Evolutionary conservation across 2,888 invertebrate species (phyloP), one percentile per base, ranked within the genome.

Genomic region (Nomada ruficornis): DNA sequence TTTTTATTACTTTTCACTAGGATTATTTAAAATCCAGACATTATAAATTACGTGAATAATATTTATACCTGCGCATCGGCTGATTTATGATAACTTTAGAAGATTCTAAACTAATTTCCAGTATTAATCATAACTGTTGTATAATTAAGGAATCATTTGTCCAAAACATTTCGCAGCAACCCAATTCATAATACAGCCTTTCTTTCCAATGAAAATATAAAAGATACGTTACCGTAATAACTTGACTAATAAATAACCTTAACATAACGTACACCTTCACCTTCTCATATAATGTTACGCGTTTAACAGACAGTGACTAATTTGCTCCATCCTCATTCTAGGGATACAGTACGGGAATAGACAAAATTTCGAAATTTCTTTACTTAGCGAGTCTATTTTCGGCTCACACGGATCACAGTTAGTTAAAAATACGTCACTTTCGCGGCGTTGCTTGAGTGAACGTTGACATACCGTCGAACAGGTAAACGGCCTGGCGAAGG

Each of bases 351-450:
- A 47, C 47, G 18, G 23, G 18, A 64, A 50, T 26, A 29, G n/a
- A 3, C 26, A 29, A 52, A 50, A 50, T 29, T 52, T 13, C 5
- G 18, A 15, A 26, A 47, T 18, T 64, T 50, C 18, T 18, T n/a
- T 23, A 26, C 26, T 26, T 10, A 0, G 26, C 64, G 18, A 47
- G 23, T 18, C 7, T 23, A 11, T 20, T 50, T 15, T 26, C 20
- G n/a, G n/a, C 47, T 13, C 2, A n/a, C 29, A 9, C 23, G 7
- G 15, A 2, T 26, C 15, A 11, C 20, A 20, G 47, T n/a, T 69
- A 44, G 44, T 69, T 42, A 50, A 75, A 69, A 75, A 60, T 42
- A 60, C 26, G 23, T 18, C 18, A 26, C 62, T 79, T 13, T 11
- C 13, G n/a, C 26, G 60, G 65, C 20, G 42, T 20, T 11, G 29